Conservation (phyloP, 2,797 vertebrate species). For the Microctenopoma steveboyesi region DNA sequence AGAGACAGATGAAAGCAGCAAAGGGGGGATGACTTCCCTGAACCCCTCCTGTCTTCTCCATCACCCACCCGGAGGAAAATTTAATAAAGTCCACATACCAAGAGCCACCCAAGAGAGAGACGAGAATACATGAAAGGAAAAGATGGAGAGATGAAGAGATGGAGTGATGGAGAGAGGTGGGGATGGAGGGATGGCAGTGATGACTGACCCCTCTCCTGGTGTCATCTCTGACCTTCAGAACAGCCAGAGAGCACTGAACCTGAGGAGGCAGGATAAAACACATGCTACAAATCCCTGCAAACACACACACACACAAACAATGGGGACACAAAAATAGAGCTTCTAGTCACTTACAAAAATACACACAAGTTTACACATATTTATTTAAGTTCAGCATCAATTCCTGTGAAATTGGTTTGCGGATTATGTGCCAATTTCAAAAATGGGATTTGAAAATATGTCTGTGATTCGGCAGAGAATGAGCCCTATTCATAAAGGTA, state of each 20-base stretch:
- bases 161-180: constrained; percentile 61
- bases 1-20: constrained; percentile 74
- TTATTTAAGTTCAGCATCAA: constrained; percentile 49
- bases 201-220: constrained; percentile 84
- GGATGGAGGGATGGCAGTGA: constrained; percentile 79
- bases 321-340: constrained; percentile 46
- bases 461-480: constrained; percentile 57
- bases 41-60: constrained; percentile 74
- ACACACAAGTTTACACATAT: constrained; percentile 30
- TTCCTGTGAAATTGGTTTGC: constrained; percentile 45
- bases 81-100: constrained; percentile 84
- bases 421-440: constrained; percentile 52
- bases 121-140: constrained; percentile 77
- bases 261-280: constrained; percentile 75
- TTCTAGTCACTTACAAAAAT: background rate
- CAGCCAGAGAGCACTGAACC: constrained; percentile 63
- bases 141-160: constrained; percentile 68
- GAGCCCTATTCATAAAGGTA: constrained; percentile 65
- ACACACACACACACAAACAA: constrained; percentile 43
- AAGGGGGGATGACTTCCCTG: constrained; percentile 73
- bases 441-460: constrained; percentile 65
- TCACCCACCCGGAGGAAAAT: constrained; percentile 81
- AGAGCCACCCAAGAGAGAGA: constrained; percentile 74
- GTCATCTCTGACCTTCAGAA: constrained; percentile 88
- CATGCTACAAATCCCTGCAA: constrained; percentile 34